phyloP scores from a whole-genome alignment of 2,797 vertebrate genomes.

The Philypnodon macrostomus region DNA sequence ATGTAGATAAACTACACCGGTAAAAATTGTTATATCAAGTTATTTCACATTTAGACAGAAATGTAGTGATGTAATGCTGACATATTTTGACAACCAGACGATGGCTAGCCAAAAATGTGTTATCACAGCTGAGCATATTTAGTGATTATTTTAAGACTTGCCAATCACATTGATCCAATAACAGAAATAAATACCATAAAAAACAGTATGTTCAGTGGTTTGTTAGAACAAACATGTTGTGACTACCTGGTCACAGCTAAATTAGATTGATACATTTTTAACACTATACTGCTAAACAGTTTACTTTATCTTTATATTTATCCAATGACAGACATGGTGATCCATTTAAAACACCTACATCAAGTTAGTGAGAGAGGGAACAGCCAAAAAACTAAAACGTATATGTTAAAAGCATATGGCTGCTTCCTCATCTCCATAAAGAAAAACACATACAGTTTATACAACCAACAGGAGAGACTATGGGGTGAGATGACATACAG shows the following conservation, averaged over 20 bases:
- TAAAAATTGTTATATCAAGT: not conserved
- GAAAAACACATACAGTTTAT: slow-evolving; percentile 11
- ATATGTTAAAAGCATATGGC: slow-evolving; percentile 32
- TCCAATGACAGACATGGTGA: slow-evolving; percentile 25
- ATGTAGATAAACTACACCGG: not conserved
- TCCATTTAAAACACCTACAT: slow-evolving; percentile 19
- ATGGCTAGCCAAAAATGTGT: slow-evolving; percentile 1
- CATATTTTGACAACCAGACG: not conserved
- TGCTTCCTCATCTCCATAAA: slow-evolving; percentile 29
- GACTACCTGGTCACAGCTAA: too few species aligned
- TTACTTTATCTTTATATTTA: too few species aligned
- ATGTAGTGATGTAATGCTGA: slow-evolving; percentile 5
- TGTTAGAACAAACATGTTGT: too few species aligned
- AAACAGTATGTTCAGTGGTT: not conserved
- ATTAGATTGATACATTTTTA: too few species aligned
- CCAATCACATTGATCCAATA: not conserved
- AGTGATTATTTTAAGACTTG: not conserved
- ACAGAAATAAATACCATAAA: not conserved
- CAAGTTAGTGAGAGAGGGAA: slow-evolving; percentile 25
- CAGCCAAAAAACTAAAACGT: slow-evolving; percentile 32
- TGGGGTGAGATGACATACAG: slow-evolving; percentile 57
- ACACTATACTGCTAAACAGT: too few species aligned
- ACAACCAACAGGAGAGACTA: slow-evolving; percentile 41
- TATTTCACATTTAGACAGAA: not conserved
- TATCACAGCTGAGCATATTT: slow-evolving; percentile 10